Percentiles rank a stretch among this genome's conserved stretches.
phyloP scores from a whole-genome alignment of 2,797 vertebrate genomes.

The Tadarida brasiliensis region DNA sequence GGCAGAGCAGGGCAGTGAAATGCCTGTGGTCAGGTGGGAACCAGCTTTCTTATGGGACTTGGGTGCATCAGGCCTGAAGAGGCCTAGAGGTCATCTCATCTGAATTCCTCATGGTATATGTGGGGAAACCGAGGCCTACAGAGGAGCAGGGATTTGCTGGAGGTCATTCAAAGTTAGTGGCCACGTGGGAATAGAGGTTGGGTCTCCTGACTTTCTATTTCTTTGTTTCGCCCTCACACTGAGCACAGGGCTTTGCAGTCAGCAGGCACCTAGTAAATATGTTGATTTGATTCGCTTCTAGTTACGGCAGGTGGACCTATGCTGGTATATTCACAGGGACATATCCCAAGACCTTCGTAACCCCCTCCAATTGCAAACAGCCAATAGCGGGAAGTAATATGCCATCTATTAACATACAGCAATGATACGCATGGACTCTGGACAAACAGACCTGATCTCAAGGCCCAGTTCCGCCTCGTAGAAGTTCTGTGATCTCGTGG shows the following conservation, averaged over 20 bases:
- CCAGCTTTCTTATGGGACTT: background rate
- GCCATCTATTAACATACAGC: background rate
- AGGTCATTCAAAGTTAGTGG: background rate
- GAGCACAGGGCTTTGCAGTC: background rate
- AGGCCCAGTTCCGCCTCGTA: background rate
- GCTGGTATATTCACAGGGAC: background rate
- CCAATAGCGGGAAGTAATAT: background rate
- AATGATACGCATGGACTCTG: background rate
- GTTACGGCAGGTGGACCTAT: background rate
- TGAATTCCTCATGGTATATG: background rate
- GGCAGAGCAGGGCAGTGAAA: background rate
- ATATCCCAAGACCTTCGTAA: background rate
- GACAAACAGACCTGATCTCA: background rate
- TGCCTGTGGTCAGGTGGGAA: background rate
- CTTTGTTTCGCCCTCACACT: background rate
- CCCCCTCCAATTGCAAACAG: background rate
- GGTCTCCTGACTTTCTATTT: background rate
- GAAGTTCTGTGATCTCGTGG: background rate
- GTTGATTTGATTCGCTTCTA: background rate
- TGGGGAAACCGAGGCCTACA: background rate
- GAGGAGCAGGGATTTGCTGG: background rate
- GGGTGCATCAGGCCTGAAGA: background rate
- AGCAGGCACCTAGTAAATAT: too few species aligned
- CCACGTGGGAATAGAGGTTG: background rate
- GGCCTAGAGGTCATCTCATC: background rate